Evolutionary conservation across 1,140 invertebrate genomes (phyloP).

Genomic region (Eumeta japonica): DNA sequence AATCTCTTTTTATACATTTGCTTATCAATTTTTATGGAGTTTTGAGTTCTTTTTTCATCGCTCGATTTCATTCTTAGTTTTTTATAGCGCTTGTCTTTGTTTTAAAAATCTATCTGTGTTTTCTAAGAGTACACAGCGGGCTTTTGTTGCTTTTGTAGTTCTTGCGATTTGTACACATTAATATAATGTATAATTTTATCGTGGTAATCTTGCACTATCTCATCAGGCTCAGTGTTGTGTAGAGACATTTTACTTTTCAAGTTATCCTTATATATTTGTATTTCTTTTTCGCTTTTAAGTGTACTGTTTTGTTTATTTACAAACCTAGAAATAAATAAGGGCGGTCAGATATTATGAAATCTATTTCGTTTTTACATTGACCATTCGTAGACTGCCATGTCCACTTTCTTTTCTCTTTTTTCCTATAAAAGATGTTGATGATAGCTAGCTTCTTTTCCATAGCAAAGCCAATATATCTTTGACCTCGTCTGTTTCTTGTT

Average conservation of each 20-base stretch:
- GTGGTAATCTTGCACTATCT: conserved; percentile 13
- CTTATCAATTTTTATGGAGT: conserved; percentile 10
- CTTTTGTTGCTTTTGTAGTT: not conserved
- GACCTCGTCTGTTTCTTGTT: conserved; percentile 12
- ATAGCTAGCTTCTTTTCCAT: conserved; percentile 14
- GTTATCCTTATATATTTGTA: too few relatives aligned
- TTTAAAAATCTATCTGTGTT: conserved; percentile 7
- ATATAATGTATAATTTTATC: conserved; percentile 12
- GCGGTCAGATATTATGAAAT: conserved; percentile 14
- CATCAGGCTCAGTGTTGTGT: too few relatives aligned
- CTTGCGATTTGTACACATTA: conserved; percentile 7
- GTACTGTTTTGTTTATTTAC: conserved; percentile 6
- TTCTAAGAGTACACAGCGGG: conserved; percentile 4
- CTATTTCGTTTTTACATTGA: conserved; percentile 16
- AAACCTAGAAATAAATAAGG: conserved; percentile 6
- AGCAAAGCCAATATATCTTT: conserved; percentile 15
- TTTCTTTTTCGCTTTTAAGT: conserved; percentile 2
- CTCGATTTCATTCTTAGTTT: conserved; percentile 5
- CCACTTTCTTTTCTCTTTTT: conserved; percentile 11
- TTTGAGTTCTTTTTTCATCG: conserved; percentile 11
- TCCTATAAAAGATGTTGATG: conserved; percentile 13
- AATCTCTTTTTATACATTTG: too few relatives aligned
- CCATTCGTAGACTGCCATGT: conserved; percentile 12
- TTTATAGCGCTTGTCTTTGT: conserved; percentile 10
- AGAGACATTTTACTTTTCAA: too few relatives aligned